These are phyloP conservation scores for Cryptotermes secundus DNA, from an alignment of 1,140 invertebrate species.

Conservation along the genomic window DNA sequence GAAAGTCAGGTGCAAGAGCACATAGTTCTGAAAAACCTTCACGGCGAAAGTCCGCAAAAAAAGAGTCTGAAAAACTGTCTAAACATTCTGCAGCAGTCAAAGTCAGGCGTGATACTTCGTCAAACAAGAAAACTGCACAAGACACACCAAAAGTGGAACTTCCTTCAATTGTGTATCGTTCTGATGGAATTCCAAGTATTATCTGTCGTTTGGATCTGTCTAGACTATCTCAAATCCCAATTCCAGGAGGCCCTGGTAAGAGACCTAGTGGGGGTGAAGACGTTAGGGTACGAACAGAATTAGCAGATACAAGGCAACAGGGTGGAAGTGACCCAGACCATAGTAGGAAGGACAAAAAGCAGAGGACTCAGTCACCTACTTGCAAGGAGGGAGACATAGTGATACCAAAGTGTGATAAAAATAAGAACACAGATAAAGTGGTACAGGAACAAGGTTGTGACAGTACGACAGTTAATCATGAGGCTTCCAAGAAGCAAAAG, in stretches of 20 bases:
- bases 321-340: conserved; percentile 14
- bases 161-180: conserved; percentile 42
- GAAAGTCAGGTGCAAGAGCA: neutral
- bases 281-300: conserved; percentile 51
- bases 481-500: conserved; percentile 33
- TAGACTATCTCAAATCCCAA: conserved; percentile 39
- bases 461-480: neutral
- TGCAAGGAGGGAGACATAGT: conserved; percentile 27
- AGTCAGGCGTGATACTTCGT: neutral
- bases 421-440: neutral
- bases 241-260: conserved; percentile 43
- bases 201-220: conserved; percentile 50
- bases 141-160: neutral
- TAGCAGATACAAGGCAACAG: conserved; percentile 58
- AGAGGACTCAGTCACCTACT: conserved; percentile 21
- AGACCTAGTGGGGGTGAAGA: conserved; percentile 43
- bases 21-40: neutral
- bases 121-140: conserved; percentile 2
- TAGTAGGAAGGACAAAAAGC: neutral
- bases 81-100: neutral
- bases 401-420: conserved; percentile 34
- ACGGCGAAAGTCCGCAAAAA: neutral
- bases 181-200: conserved; percentile 46
- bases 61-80: neutral
- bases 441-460: neutral